A percentile compares a stretch with the other conserved stretches of the same genome.
Evolutionary conservation across 1,140 invertebrate species (phyloP).

Genomic region (Matsumurasca onukii): DNA sequence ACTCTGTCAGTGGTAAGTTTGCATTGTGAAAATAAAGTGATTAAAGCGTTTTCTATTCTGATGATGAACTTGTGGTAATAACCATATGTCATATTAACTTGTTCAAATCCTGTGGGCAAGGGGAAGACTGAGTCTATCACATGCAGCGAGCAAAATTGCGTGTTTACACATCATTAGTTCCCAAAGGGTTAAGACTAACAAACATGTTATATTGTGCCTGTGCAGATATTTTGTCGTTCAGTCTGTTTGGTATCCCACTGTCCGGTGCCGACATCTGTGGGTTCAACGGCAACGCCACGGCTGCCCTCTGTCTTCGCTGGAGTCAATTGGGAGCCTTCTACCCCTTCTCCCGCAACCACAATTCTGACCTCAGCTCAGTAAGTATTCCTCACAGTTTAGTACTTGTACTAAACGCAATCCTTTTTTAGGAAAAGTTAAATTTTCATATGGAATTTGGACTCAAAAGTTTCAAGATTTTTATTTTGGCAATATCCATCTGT

Average conservation of each 20-base stretch:
- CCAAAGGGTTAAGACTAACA: too few species aligned
- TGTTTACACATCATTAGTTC: too few species aligned
- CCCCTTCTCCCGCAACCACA: constrained; percentile 86
- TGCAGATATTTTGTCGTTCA: constrained; percentile 72
- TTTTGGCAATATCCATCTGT: too few species aligned
- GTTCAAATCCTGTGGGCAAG: too few species aligned
- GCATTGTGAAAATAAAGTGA: constrained; percentile 21
- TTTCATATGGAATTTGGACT: constrained; percentile 2
- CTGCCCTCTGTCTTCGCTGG: constrained; percentile 73
- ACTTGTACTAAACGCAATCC: too few species aligned
- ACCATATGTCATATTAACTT: too few species aligned
- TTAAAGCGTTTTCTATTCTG: constrained; percentile 44
- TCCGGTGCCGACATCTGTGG: constrained; percentile 92
- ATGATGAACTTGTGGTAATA: neutral
- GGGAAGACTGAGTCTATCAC: too few species aligned
- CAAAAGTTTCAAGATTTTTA: too few species aligned
- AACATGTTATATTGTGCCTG: too few species aligned
- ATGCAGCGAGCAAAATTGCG: too few species aligned
- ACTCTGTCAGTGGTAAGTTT: constrained; percentile 59
- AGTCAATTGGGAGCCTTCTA: constrained; percentile 84
- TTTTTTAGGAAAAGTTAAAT: constrained; percentile 2
- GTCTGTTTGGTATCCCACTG: constrained; percentile 81
- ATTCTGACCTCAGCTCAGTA: constrained; percentile 69
- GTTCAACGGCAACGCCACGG: constrained; percentile 75
- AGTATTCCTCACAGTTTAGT: constrained; percentile 46